Base-by-base conservation (phyloP, 2,797 vertebrate species). In the Loris lydekkerianus region DNA sequence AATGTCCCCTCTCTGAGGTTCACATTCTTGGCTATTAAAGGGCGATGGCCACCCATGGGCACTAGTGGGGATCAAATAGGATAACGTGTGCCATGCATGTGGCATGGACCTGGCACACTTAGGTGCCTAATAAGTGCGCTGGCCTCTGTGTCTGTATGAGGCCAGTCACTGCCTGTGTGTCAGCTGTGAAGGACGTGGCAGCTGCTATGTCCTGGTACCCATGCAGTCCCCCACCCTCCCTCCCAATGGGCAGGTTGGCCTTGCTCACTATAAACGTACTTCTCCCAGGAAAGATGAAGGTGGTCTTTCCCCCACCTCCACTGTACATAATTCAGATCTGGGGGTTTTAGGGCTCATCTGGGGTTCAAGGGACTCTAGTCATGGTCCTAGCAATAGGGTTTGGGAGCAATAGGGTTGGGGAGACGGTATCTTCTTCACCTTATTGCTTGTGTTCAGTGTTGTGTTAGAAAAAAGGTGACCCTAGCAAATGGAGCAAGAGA, bases 91-190 rank as follows among this genome's bases (percentile, higher is more conserved):
- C 10, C 37, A 34, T 18, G 20, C 40, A 2, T 29, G 7, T 9
- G 37, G 80, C 61, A 53, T 2, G 5, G 31, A 25, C 46, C 23
- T 10, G 86, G 75, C n/a, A 34, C 76, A 17, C 14, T n/a, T 1
- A 1, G 31, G 25, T 7, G 46, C 49, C 31, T 18, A 0, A 7
- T 7, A 6, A 58, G 3, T 0, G 4, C 1, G 0, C 27, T 46
- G 10, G n/a, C 29, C 23, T 27, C 86, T 17, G 27, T 27, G 37
- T 37, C 65, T 29, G n/a, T 27, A 8, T 34, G 49, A 13, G 9
- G 3, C 46, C 3, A 0, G 46, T 34, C 6, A 17, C 10, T 8
- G 25, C 40, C 10, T 43, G 3, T 0, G 5, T 1, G 5, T 40
- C 37, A 43, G 63, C 69, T 34, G 15, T 7, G 25, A 21, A 58